phyloP scores from a whole-genome alignment of 2,113 vertebrate genomes.

The Pipra filicauda region DNA sequence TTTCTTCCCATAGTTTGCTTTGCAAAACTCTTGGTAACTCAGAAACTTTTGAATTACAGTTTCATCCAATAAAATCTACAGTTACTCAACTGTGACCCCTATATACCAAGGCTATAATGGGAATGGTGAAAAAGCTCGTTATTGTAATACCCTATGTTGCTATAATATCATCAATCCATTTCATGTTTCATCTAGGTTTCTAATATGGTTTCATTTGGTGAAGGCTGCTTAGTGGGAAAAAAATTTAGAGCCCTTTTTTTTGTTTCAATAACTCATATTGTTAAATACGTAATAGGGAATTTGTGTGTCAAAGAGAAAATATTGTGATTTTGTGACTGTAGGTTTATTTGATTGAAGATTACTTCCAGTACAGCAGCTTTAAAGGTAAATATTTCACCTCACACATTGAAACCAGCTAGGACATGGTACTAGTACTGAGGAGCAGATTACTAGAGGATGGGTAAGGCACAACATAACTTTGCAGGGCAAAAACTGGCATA shows the following conservation, averaged over 20 bases:
- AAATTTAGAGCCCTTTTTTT: background rate
- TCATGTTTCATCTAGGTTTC: background rate
- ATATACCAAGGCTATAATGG: background rate
- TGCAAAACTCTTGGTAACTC: background rate
- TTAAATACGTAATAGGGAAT: background rate
- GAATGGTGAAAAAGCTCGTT: background rate
- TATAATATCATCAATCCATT: background rate
- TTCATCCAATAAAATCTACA: background rate
- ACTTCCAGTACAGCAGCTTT: background rate
- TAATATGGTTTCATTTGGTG: background rate
- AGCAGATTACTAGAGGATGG: background rate
- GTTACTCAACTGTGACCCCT: background rate
- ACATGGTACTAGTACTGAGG: background rate
- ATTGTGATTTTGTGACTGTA: background rate
- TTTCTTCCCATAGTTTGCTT: background rate
- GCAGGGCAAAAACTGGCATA: background rate
- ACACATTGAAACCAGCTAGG: background rate
- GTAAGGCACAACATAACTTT: background rate
- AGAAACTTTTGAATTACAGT: slow-evolving; percentile 5
- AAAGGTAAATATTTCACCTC: background rate
- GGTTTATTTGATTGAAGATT: background rate
- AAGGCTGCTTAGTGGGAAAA: background rate
- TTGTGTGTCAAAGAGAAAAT: background rate
- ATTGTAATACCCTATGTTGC: background rate
- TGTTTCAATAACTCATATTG: background rate